Base-by-base conservation (phyloP, 2,888 invertebrate genomes). In the Plagodis pulveraria region DNA sequence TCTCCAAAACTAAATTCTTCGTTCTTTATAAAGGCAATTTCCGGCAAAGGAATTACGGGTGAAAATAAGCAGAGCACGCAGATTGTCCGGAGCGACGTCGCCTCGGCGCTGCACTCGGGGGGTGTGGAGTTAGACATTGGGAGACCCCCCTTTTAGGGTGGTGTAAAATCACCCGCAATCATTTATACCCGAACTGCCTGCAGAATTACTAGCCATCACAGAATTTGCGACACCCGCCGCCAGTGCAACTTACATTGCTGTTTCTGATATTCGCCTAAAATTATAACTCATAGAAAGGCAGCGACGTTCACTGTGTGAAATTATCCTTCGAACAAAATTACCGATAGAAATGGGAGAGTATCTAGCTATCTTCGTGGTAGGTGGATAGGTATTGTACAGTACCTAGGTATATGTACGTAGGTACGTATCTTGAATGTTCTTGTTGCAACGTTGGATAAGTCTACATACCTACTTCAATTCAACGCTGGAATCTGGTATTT, bases 61-160 rank as follows among this genome's bases (percentile, higher is more conserved):
- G 91, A 92, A 91, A 92, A 91, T 91, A 91, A 92, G 91, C 91
- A 87, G 87, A 90, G 88, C 89, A 91, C 91, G 91, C 91, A 92
- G 91, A 91, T 90, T 89, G 91, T 91, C 89, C 89, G 87, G 83
- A 87, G 88, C 86, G 87, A 86, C 89, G 90, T 87, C 87, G 89
- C 84, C 82, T 84, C 86, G 87, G 85, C 87, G 84, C 81, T 90
- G 90, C 90, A 87, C 89, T 88, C 85, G 78, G 84, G 84, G 84
- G 76, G 82, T 66, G 84, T 77, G 79, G 81, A 79, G 82, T 82
- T 82, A 84, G 84, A 83, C 84, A 78, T 77, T 66, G 80, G 79
- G 77, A 78, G 72, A 69, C 56, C 56, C 56, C 56, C 50, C 63
- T 22, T 22, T 51, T 32, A 58, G 86, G 90, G 90, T 84, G 88